A percentile compares a stretch with the other conserved stretches of the same genome.
Conservation (phyloP, 2,888 invertebrate species). For the Kuschelorhynchus macadamiae region DNA sequence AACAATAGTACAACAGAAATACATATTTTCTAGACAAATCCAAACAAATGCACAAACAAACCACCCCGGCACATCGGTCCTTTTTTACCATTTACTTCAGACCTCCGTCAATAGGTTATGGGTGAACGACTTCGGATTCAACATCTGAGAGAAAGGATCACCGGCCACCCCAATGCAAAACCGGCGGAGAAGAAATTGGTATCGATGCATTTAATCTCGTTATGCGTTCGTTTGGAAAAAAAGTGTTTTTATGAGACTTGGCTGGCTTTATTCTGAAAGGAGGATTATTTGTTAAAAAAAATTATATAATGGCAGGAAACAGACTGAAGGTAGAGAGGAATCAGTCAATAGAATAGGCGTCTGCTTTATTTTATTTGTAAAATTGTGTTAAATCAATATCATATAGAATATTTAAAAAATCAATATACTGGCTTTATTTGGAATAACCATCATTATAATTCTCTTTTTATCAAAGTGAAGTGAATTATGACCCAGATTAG, state of each 20-base stretch:
- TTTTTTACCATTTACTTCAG: slow-evolving; percentile 34
- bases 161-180: slow-evolving; percentile 37
- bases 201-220: slow-evolving; percentile 44
- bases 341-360: too few relatives aligned
- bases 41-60: slow-evolving; percentile 43
- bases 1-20: slow-evolving; percentile 23
- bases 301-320: too few relatives aligned
- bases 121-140: slow-evolving; percentile 27
- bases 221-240: slow-evolving; percentile 42
- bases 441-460: too few relatives aligned
- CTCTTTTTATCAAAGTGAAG: too few relatives aligned
- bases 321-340: too few relatives aligned
- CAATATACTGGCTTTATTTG: too few relatives aligned
- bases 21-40: slow-evolving; percentile 33
- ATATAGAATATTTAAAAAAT: too few relatives aligned
- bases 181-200: slow-evolving; percentile 19
- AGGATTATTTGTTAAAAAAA: slow-evolving; percentile 19
- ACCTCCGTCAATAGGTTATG: slow-evolving; percentile 35
- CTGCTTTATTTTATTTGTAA: too few relatives aligned
- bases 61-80: slow-evolving; percentile 23
- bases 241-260: slow-evolving; percentile 25
- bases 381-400: too few relatives aligned
- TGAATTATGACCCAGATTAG: too few relatives aligned
- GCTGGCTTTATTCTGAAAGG: slow-evolving; percentile 4
- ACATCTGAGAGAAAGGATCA: slow-evolving; percentile 25